These are phyloP conservation scores for Xestia sexstrigata DNA, from an alignment of 2,888 invertebrate species.

Conservation along the genomic window DNA sequence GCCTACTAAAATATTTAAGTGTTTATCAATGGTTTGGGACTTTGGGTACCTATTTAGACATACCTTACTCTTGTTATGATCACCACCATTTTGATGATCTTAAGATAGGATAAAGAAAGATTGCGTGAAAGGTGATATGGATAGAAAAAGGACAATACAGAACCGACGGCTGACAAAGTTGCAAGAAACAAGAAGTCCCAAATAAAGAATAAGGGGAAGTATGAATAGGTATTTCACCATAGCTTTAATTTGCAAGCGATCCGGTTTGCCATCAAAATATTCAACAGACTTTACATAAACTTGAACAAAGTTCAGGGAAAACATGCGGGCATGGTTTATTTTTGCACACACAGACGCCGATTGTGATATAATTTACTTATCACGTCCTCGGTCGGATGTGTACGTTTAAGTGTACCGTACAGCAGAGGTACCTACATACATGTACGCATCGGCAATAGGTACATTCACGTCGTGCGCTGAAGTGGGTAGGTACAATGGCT, in stretches of 20 bases:
- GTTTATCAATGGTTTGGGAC: background rate
- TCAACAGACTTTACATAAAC: slow-evolving; percentile 12
- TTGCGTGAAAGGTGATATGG: background rate
- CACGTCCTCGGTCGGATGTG: slow-evolving; percentile 23
- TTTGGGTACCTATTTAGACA: background rate
- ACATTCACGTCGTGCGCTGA: background rate
- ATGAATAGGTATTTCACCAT: background rate
- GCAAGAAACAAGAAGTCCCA: background rate
- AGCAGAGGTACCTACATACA: background rate
- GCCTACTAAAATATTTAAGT: background rate
- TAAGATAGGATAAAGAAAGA: background rate
- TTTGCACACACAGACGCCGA: slow-evolving; percentile 35
- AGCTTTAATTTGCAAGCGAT: background rate
- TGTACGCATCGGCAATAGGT: background rate
- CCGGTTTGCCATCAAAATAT: background rate
- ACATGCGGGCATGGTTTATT: slow-evolving; percentile 40
- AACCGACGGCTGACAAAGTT: background rate
- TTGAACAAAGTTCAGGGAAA: slow-evolving; percentile 50
- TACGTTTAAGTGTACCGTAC: slow-evolving; percentile 16
- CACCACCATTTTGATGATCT: background rate
- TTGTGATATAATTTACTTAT: slow-evolving; percentile 40
- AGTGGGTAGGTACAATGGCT: slow-evolving; percentile 4
- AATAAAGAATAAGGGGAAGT: background rate
- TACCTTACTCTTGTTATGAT: background rate
- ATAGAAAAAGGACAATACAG: background rate